These are phyloP conservation scores for Stenoptilia bipunctidactyla DNA, from an alignment of 2,888 invertebrate genomes.

Conservation along the genomic window DNA sequence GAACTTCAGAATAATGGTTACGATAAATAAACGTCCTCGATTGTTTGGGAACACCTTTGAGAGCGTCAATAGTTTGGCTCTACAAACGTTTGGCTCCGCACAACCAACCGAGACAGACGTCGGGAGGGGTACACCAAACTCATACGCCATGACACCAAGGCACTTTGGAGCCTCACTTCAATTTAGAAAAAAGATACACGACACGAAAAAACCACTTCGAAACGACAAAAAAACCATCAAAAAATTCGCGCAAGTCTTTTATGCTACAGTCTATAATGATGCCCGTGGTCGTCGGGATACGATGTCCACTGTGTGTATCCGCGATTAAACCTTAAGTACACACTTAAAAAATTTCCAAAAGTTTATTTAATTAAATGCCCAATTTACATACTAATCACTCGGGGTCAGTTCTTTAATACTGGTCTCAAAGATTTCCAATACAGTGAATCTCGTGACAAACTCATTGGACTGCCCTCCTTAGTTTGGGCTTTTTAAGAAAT, in stretches of 20 bases:
- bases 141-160: constrained; percentile 40
- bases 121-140: constrained; percentile 30
- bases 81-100: no score
- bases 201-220: constrained; percentile 56
- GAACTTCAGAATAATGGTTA: no score
- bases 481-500: no score
- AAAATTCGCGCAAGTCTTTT: constrained; percentile 65
- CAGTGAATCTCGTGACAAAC: no score
- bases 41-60: no score
- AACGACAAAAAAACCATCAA: constrained; percentile 54
- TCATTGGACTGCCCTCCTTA: no score
- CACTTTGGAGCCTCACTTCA: constrained; percentile 52
- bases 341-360: constrained; percentile 17
- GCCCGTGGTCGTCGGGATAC: constrained; percentile 61
- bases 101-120: not conserved
- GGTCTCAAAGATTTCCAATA: no score
- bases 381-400: no score
- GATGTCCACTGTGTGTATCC: constrained; percentile 24
- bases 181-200: constrained; percentile 38
- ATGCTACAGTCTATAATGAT: constrained; percentile 58
- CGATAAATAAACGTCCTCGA: no score
- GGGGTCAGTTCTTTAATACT: no score
- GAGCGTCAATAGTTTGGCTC: no score
- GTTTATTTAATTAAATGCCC: not conserved
- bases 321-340: constrained; percentile 15